Conservation (phyloP, 2,888 invertebrate genomes). For the Stenodema calcarata region DNA sequence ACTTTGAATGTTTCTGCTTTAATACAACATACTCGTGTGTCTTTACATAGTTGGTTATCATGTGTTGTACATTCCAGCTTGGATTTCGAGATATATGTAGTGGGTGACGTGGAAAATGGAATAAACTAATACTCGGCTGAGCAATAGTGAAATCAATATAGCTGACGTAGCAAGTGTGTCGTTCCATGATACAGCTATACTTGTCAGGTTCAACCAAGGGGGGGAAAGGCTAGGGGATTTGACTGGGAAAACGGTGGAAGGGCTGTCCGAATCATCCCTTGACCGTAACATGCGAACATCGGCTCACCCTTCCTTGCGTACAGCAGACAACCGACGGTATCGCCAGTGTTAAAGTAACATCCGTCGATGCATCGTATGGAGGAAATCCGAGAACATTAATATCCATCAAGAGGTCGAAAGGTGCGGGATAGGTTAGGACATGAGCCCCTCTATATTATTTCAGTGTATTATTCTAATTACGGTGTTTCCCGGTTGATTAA, state of each 20-base stretch:
- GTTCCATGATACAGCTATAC: background rate
- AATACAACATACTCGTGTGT: no score
- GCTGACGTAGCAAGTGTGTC: background rate
- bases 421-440: background rate
- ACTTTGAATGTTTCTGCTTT: no score
- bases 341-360: background rate
- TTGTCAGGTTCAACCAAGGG: background rate
- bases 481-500: constrained; percentile 38
- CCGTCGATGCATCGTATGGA: background rate
- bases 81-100: no score
- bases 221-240: background rate
- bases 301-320: background rate
- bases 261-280: background rate
- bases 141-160: background rate
- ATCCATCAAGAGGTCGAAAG: constrained; percentile 12
- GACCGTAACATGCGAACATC: background rate
- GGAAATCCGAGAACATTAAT: constrained; percentile 7
- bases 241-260: background rate
- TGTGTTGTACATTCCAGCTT: no score
- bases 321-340: background rate
- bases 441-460: constrained; percentile 23
- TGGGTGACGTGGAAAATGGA: no score
- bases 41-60: no score
- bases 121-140: background rate
- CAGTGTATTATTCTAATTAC: constrained; percentile 41